Percentiles rank a stretch among this genome's conserved stretches.
Evolutionary conservation across 2,113 vertebrate genomes (phyloP).

Genomic region (Heterotilapia buettikoferi): DNA sequence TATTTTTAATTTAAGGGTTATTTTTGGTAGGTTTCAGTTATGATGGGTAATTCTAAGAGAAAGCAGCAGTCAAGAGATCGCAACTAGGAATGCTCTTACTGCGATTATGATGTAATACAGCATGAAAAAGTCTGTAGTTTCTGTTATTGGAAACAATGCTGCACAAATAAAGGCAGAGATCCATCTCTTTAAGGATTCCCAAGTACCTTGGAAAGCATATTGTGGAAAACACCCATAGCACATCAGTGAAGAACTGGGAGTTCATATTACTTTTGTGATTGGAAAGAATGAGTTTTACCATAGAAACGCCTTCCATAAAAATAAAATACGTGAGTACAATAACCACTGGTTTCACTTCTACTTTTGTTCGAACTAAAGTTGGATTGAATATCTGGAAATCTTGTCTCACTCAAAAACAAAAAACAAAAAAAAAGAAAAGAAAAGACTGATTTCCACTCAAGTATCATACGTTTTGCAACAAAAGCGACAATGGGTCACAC

Average conservation of each 20-base stretch:
- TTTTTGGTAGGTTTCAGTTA: neutral
- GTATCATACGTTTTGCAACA: neutral
- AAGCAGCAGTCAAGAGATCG: neutral
- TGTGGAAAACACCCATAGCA: neutral
- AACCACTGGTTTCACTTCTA: neutral
- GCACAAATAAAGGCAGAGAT: neutral
- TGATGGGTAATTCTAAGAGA: neutral
- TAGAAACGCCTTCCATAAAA: neutral
- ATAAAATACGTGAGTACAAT: neutral
- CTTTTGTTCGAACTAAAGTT: neutral
- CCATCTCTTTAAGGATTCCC: neutral
- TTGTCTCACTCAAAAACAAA: neutral
- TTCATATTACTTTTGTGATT: neutral
- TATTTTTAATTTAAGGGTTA: neutral
- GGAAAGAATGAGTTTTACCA: neutral
- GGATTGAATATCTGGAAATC: neutral
- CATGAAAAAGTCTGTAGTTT: neutral
- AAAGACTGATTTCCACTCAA: neutral
- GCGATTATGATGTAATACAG: neutral
- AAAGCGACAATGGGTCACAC: neutral
- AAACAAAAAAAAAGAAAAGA: fast-evolving
- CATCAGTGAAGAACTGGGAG: neutral
- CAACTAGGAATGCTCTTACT: neutral
- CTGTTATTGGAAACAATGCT: neutral
- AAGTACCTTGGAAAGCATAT: neutral